These are phyloP conservation scores for Aleadryas rufinucha DNA, from an alignment of 2,113 vertebrate species.

Conservation along the genomic window DNA sequence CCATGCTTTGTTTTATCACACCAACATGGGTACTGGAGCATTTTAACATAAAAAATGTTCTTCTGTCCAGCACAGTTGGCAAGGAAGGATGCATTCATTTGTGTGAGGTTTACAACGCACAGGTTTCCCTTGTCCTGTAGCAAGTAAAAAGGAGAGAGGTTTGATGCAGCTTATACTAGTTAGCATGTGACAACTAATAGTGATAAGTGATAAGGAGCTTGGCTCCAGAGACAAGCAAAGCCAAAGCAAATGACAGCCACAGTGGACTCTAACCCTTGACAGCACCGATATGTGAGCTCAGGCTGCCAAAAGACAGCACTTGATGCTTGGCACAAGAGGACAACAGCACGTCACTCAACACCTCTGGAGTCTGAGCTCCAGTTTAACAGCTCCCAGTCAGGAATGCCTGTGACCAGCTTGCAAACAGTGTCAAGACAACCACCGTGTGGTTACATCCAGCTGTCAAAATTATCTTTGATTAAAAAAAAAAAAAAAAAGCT, in stretches of 20 bases:
- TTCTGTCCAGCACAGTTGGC: not conserved
- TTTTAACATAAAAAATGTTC: not conserved
- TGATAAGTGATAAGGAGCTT: not conserved
- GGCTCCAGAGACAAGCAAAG: not conserved
- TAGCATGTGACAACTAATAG: not conserved
- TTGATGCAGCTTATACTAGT: not conserved
- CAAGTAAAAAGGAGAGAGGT: not conserved
- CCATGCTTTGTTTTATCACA: not conserved
- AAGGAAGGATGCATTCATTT: not conserved
- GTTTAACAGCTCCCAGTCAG: not conserved
- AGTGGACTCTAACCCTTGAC: not conserved
- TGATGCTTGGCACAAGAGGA: not conserved
- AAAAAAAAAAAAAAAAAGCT: not conserved
- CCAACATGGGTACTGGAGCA: not conserved
- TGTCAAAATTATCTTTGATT: not conserved
- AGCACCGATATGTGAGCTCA: not conserved
- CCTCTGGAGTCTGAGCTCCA: not conserved
- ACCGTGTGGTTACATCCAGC: not conserved
- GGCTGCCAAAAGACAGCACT: conserved; percentile 3
- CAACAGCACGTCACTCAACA: not conserved
- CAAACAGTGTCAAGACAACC: not conserved
- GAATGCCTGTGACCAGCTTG: not conserved
- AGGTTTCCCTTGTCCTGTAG: not conserved
- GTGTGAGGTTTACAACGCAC: not conserved
- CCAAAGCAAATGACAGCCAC: not conserved